Base-by-base conservation (phyloP, 53 echinoderm and acorn worm genomes). In the Echinarachnius parma region DNA sequence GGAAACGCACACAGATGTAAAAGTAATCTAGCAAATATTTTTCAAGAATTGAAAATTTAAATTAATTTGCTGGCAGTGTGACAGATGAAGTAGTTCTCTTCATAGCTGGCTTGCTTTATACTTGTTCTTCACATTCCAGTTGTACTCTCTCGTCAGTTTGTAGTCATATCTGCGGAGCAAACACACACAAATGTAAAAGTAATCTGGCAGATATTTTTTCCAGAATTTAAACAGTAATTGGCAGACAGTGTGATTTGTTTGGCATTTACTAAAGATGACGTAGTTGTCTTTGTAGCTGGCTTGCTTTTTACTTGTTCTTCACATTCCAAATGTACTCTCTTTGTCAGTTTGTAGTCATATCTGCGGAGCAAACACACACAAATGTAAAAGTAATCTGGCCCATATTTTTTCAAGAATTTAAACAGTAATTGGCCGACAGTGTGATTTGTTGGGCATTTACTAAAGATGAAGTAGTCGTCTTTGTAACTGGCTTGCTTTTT, bases 311-410 rank as follows among this genome's bases (percentile, higher is more conserved):
- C 29, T 98, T 98, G 63, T 98, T 98, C 77, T 98, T 98, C 28
- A 98, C 98, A 62, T 91, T 98, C 98, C 98, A 98, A 78, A 91
- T 98, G 75, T 98, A 98, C 59, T 98, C 98, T 71, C 92, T 82
- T n/a, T 5, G 77, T 77, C 66, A 98, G 76, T 61, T 98, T 88
- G 56, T 98, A 98, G 32, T 98, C 98, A 50, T 98, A 98, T 8
- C 98, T 98, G 48, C 33, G 52, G 67, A 47, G 21, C 49, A 34
- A 60, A 60, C 2, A 15, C 16, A 28, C 56, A 56, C 15, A 45
- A 45, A 45, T 45, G n/a, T 45, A 2, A 45, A n/a, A 45, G 2
- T 15, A n/a, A 45, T 13, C 46, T 15, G 13, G n/a, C 0, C 1
- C n/a, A n/a, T n/a, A n/a, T n/a, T n/a, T n/a, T n/a, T n/a, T n/a